Conservation (phyloP, 2,113 vertebrate species). For the Oxyruncus cristatus region DNA sequence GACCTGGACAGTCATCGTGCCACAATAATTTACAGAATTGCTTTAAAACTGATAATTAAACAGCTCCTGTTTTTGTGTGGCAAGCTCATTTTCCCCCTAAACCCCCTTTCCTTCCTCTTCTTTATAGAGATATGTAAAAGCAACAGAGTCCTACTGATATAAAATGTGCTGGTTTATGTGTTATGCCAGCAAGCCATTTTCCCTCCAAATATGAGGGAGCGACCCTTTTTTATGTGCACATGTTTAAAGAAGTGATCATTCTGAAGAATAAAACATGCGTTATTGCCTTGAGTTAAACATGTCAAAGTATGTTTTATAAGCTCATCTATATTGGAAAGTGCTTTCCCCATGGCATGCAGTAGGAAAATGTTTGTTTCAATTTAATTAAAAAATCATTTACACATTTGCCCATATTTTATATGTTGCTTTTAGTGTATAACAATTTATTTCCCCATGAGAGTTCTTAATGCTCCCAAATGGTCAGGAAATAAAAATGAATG, state of each 20-base stretch:
- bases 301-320: conserved; percentile 29
- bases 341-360: neutral
- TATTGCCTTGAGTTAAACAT: conserved; percentile 12
- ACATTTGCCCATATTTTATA: conserved; percentile 60
- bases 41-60: neutral
- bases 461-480: conserved; percentile 67
- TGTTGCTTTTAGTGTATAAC: conserved; percentile 37
- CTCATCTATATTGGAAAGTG: neutral
- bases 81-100: neutral
- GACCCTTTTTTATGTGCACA: neutral
- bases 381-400: conserved; percentile 73
- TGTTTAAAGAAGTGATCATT: neutral
- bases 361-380: conserved; percentile 65
- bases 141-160: neutral
- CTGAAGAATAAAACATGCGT: neutral
- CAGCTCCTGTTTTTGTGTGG: neutral
- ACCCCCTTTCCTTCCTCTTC: neutral
- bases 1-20: neutral
- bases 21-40: neutral
- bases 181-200: neutral
- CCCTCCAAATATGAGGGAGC: neutral
- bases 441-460: conserved; percentile 36
- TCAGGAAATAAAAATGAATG: conserved; percentile 58
- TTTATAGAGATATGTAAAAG: neutral
- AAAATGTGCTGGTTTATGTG: neutral